These are phyloP conservation scores for Hypothenemus hampei DNA, from an alignment of 1,140 invertebrate species.

Conservation along the genomic window DNA sequence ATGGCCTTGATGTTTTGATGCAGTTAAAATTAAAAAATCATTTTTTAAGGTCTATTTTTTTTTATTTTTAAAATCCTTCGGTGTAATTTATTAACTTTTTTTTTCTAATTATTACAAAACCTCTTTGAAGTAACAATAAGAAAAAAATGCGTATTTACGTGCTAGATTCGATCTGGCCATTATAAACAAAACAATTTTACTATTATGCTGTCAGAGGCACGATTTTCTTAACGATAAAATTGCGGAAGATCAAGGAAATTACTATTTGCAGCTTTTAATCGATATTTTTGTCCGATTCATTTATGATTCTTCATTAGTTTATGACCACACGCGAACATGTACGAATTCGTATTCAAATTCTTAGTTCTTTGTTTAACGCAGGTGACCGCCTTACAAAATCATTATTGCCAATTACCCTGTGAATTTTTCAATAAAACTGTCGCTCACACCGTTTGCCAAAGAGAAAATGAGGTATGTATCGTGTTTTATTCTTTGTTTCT, in stretches of 20 bases:
- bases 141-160: not conserved
- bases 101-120: too few species aligned
- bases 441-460: conserved; percentile 35
- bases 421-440: conserved; percentile 26
- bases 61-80: too few species aligned
- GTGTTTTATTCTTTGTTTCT: not conserved
- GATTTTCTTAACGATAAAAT: conserved; percentile 14
- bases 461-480: conserved; percentile 26
- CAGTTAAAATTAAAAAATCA: too few species aligned
- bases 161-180: too few species aligned
- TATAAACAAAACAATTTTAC: conserved; percentile 11
- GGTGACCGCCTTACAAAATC: conserved; percentile 21
- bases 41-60: too few species aligned
- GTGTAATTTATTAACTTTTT: too few species aligned
- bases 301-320: not conserved
- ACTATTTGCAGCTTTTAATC: not conserved
- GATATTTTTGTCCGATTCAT: conserved; percentile 2
- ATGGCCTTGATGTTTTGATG: too few species aligned
- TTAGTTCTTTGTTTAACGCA: not conserved
- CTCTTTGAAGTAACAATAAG: too few species aligned
- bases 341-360: not conserved
- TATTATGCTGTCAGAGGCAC: conserved; percentile 14
- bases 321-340: not conserved
- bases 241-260: conserved; percentile 20
- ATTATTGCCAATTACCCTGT: conserved; percentile 36